A percentile compares a stretch with the other conserved stretches of the same genome.
Conservation (phyloP, 1,140 invertebrate species). For the Homalodisca vitripennis region DNA sequence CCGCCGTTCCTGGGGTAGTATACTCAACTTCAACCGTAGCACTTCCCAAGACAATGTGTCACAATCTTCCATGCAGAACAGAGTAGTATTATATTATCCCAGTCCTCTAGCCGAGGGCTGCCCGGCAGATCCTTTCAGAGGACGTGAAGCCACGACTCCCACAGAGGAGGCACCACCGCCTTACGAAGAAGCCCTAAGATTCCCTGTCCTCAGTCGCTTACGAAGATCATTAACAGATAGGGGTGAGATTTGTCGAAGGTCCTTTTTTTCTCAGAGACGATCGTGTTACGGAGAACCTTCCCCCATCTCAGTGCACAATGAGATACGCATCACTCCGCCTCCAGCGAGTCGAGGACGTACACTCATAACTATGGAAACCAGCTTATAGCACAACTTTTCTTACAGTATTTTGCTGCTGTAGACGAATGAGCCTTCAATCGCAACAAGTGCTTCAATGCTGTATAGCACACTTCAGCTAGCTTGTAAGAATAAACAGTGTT, state of each 20-base stretch:
- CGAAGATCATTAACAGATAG: constrained; percentile 45
- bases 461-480: background rate
- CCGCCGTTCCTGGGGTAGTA: constrained; percentile 39
- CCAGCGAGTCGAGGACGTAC: constrained; percentile 32
- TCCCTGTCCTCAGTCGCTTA: constrained; percentile 41
- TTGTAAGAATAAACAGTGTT: no score
- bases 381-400: constrained; percentile 35
- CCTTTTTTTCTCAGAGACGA: constrained; percentile 21
- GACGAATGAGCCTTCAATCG: background rate
- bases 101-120: constrained; percentile 60
- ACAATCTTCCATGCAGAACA: constrained; percentile 44
- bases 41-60: background rate
- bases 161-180: constrained; percentile 52
- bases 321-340: constrained; percentile 7
- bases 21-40: constrained; percentile 28
- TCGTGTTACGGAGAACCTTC: constrained; percentile 18
- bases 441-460: background rate
- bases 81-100: constrained; percentile 56
- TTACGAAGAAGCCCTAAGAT: constrained; percentile 45
- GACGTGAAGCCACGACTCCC: constrained; percentile 52
- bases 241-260: constrained; percentile 34
- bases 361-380: constrained; percentile 41
- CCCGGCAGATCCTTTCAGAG: constrained; percentile 60
- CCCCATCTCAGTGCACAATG: constrained; percentile 1
- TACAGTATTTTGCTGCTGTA: background rate